These are phyloP conservation scores for Eira barbara DNA, from an alignment of 2,113 vertebrate genomes.

Conservation along the genomic window DNA sequence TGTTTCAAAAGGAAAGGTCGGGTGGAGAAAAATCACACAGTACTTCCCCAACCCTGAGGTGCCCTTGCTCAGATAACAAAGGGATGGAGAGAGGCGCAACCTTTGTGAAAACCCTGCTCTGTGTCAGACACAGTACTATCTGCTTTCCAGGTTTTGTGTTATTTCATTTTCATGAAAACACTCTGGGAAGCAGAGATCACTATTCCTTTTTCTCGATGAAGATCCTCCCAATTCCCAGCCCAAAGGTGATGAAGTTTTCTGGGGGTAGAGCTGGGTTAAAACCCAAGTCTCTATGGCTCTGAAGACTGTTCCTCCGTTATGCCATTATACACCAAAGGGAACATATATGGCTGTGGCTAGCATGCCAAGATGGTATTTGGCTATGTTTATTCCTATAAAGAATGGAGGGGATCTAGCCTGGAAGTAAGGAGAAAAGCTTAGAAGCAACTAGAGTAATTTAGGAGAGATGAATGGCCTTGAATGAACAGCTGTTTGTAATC, in stretches of 20 bases:
- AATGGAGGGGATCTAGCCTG: background rate
- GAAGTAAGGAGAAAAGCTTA: background rate
- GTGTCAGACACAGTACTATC: background rate
- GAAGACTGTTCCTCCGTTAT: background rate
- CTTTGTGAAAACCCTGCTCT: background rate
- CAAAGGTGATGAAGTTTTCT: background rate
- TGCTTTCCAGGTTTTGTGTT: background rate
- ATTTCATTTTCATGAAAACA: background rate
- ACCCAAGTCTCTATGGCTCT: background rate
- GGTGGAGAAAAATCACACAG: background rate
- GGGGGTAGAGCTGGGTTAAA: background rate
- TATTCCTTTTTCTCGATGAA: background rate
- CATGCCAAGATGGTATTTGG: background rate
- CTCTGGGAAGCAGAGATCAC: background rate
- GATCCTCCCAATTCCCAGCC: background rate
- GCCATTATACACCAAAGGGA: background rate
- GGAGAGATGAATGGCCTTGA: background rate
- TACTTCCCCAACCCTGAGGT: background rate
- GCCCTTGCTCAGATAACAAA: background rate
- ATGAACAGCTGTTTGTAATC: background rate
- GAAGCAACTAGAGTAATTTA: background rate
- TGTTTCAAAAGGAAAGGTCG: background rate
- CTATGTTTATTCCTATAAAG: background rate
- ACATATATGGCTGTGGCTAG: background rate
- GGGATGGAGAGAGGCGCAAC: background rate